Base-by-base conservation (phyloP, 2,113 vertebrate species). In the Notiomystis cincta region DNA sequence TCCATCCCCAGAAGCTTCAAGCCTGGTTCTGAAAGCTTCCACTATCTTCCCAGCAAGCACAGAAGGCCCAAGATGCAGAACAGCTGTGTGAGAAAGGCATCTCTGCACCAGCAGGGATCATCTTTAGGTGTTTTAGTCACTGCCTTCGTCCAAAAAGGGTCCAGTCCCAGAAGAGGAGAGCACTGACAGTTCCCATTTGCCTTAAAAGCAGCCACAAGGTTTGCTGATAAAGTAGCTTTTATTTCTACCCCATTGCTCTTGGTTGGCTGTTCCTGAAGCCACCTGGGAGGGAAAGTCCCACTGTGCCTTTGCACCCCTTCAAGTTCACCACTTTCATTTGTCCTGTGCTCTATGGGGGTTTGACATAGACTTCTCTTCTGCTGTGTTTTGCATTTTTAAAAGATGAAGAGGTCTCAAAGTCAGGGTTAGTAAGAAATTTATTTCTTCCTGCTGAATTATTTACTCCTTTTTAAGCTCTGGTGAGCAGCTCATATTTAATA, bases 391-490 rank as follows among this genome's bases (percentile, higher is more conserved):
- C 7, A 1, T 47, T 95, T 87, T 90, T 87, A 37, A 89, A 94
- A 66, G 60, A 89, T 78, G 47, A 84, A 82, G 58, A 73, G 60
- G 4, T 82, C 75, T 89, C 66, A 67, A 75, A 61, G 78, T 76
- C 66, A 82, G 58, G 33, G 40, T 61, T 85, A 80, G 62, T 58
- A 54, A 69, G 85, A 82, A 93, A 61, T 91, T 85, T 82, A 69
- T 90, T 93, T 95, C 89, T 82, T 72, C 70, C 54, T 93, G 28
- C 54, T 96, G 87, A 96, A 96, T 94, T 85, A 96, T 94, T 91
- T 94, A 87, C 88, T 86, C 38, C 30, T 67, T 30, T 89, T 81
- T 75, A 90, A 90, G 88, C 51, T 73, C 37, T 4, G 1, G 44
- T 3, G 33, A 83, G 11, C 57, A 86, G 37, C 56, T 47, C 47